These are phyloP conservation scores for Drosophila cognata DNA, from an alignment of 2,888 invertebrate species.

Conservation along the genomic window DNA sequence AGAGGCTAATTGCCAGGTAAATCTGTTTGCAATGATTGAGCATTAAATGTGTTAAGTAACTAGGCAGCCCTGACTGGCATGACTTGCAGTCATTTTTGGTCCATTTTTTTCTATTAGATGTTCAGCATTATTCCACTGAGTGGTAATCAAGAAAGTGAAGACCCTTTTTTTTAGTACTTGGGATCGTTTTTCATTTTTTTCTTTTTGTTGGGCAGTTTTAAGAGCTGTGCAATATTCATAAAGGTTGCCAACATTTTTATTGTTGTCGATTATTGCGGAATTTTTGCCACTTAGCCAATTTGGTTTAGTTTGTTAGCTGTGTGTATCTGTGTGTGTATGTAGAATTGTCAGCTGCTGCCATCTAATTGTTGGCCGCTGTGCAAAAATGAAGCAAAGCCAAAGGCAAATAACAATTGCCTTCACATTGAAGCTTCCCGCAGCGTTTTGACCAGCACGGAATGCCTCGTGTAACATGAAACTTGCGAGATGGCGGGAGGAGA, in stretches of 20 bases:
- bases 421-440: slow-evolving; percentile 66
- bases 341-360: slow-evolving; percentile 56
- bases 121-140: slow-evolving; percentile 10
- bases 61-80: slow-evolving; percentile 39
- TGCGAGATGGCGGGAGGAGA: slow-evolving; percentile 11
- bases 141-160: slow-evolving; percentile 52
- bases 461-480: slow-evolving; percentile 76
- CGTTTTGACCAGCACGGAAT: slow-evolving; percentile 75
- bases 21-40: slow-evolving; percentile 63
- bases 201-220: slow-evolving; percentile 9
- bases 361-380: slow-evolving; percentile 75
- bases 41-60: slow-evolving; percentile 52
- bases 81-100: slow-evolving; percentile 29
- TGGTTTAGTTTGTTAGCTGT: slow-evolving; percentile 36
- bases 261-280: slow-evolving; percentile 68
- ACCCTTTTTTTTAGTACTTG: slow-evolving; percentile 32
- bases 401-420: slow-evolving; percentile 76
- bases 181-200: slow-evolving; percentile 2
- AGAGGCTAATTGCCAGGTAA: slow-evolving; percentile 63
- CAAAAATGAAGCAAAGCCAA: slow-evolving; percentile 63
- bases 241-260: slow-evolving; percentile 56
- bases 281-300: slow-evolving; percentile 39
- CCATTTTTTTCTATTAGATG: background rate
- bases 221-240: slow-evolving; percentile 65
- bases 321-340: slow-evolving; percentile 28